Base-by-base conservation (phyloP, 1,140 invertebrate species). In the Metaphire vulgaris region DNA sequence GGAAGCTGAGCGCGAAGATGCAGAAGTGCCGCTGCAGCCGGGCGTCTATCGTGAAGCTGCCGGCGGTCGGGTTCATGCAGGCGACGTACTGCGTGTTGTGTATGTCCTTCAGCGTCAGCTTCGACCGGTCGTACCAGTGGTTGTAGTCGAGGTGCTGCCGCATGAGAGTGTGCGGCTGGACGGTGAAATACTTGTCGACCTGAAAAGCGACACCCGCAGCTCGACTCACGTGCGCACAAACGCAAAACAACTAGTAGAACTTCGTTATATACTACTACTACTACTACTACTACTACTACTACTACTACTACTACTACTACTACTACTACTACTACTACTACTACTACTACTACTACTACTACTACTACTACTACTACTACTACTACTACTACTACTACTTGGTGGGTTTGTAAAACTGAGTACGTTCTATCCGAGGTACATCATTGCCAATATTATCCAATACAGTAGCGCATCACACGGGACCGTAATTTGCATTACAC, bases 21-120 rank as follows among this genome's bases (percentile, higher is more conserved):
- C 91, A 92, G 85, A 98, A 98, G 84, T 98, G 95, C 74, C 96
- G 88, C 86, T 88, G 82, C 1, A 98, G 88, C 78, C 96, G 89
- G 0, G 95, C 93, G 88, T 97, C 96, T 75, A 98, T 96, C 0
- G 95, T 97, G 83, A 98, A 98, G 81, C 93, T 96, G 34, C 96
- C 96, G 73, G 95, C 94, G 0, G 95, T 97, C 0, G 96, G 96
- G 87, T 98, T 98, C 96, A 98, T 98, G 83, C 94, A 97, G 32
- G 93, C 92, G 0, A 98, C 92, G 83, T 98, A 98, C 84, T 98
- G 96, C 75, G 94, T 96, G 83, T 97, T 97, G 81, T 96, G 93
- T 77, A 98, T 96, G 74, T 98, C 96, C 87, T 98, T 98, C 0
- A 97, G 85, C 0, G 92, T 90, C n/a, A 98, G 86, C 83, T 95